phyloP scores from a whole-genome alignment of 2,113 vertebrate genomes.

The Ammospiza nelsoni region DNA sequence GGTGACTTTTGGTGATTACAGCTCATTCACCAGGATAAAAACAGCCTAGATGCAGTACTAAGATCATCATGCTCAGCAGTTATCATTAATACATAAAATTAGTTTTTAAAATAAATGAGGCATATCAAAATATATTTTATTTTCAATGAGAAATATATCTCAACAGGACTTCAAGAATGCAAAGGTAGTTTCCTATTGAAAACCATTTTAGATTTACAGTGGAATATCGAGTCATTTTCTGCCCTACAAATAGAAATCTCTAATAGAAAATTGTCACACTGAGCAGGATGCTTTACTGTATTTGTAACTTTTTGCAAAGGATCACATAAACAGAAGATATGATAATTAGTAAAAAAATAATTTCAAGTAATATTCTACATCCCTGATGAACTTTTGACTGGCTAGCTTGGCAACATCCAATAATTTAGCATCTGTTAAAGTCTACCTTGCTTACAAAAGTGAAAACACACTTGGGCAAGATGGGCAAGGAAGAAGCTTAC shows the following conservation, averaged over 20 bases:
- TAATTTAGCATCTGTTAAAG: background rate
- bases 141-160: background rate
- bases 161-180: background rate
- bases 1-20: background rate
- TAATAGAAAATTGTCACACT: background rate
- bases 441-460: background rate
- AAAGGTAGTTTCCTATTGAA: background rate
- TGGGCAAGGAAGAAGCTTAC: background rate
- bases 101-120: background rate
- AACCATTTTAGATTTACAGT: background rate
- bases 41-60: background rate
- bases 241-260: background rate
- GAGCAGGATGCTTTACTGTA: background rate
- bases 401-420: background rate
- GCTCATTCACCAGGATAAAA: background rate
- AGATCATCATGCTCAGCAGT: background rate
- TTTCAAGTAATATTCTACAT: background rate
- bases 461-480: background rate
- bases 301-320: background rate
- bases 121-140: background rate
- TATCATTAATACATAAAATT: background rate
- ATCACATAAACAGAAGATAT: background rate
- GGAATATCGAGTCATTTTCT: background rate
- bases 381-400: background rate
- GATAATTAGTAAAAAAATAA: background rate